These are phyloP conservation scores for Chrysodeixis includens DNA, from an alignment of 2,888 invertebrate genomes.

Conservation along the genomic window DNA sequence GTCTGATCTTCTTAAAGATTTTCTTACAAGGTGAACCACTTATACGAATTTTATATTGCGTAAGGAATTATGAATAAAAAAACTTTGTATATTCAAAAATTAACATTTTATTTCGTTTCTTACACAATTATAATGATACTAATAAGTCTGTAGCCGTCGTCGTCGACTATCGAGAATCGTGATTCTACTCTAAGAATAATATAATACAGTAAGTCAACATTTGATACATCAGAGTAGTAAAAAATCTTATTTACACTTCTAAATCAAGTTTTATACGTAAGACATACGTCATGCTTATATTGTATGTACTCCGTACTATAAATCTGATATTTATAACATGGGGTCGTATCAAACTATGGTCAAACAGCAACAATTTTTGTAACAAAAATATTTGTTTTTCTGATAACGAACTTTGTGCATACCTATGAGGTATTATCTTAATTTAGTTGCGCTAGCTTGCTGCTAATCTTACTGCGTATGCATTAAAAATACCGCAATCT, in stretches of 20 bases:
- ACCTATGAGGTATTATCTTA: conserved; percentile 35
- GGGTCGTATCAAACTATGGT: conserved; percentile 43
- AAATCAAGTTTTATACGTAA: conserved; percentile 29
- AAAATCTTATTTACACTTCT: conserved; percentile 41
- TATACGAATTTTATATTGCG: too few species aligned
- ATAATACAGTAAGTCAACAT: conserved; percentile 56
- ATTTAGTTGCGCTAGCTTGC: conserved; percentile 6
- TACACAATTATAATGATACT: conserved; percentile 41
- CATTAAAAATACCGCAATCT: not conserved
- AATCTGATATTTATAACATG: conserved; percentile 50
- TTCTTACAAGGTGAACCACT: too few species aligned
- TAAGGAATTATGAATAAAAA: conserved; percentile 20
- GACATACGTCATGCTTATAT: conserved; percentile 20
- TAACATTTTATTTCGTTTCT: conserved; percentile 61
- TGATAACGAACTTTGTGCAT: conserved; percentile 46
- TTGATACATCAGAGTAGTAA: conserved; percentile 48
- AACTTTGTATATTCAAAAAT: conserved; percentile 48
- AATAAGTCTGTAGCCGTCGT: conserved; percentile 36
- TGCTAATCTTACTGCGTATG: not conserved
- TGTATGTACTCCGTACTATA: conserved; percentile 25
- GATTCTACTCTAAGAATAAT: conserved; percentile 44
- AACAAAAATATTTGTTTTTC: conserved; percentile 56
- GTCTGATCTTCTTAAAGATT: too few species aligned
- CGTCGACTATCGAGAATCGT: conserved; percentile 26
- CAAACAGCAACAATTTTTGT: conserved; percentile 43